Base-by-base conservation (phyloP, 92 coral and sea anemone genomes). In the Porites divaricata region DNA sequence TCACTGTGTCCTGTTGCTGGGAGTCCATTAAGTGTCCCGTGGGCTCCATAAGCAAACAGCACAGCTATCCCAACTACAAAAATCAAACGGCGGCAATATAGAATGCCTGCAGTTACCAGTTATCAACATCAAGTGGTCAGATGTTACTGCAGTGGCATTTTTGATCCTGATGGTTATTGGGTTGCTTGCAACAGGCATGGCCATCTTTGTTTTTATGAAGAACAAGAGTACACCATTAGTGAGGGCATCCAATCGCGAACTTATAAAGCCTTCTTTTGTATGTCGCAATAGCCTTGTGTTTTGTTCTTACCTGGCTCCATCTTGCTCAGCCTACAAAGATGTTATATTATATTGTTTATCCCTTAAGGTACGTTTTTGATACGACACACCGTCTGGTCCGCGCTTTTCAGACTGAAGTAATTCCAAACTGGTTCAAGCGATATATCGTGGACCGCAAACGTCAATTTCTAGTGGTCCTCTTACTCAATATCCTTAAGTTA, bases 231-330 rank as follows among this genome's bases (percentile, higher is more conserved):
- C 93, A 5, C 96, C 96, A 5, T 56, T 93, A 20, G 92, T 93
- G 16, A 93, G 90, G 28, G 96, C 96, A 2, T 93, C 93, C 56
- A 93, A 93, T 62, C 90, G 96, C 13, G 96, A 93, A 52, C 92
- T 93, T 24, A n/a, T n/a, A n/a, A n/a, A 90, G 93, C 67, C 84
- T 85, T 67, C 72, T 93, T 11, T 72, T 93, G 83, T 78, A 90
- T 35, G 70, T 84, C 19, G 58, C 90, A 6, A 90, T 93, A 25
- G 83, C 88, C 8, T 61, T 90, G 75, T 90, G 90, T 49, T 93
- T 90, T 63, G 63, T 91, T 57, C 76, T 93, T 70, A 81, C 96
- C 11, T 74, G 90, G 25, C 74, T 93, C n/a, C 91, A 90, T 64
- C 75, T 93, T 25, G 75, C 71, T 50, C 81, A 76, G 20, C 96